Percentiles rank a stretch among this genome's conserved stretches.
These are phyloP conservation scores for Chelonus insularis DNA, from an alignment of 1,140 invertebrate genomes.

Conservation along the genomic window DNA sequence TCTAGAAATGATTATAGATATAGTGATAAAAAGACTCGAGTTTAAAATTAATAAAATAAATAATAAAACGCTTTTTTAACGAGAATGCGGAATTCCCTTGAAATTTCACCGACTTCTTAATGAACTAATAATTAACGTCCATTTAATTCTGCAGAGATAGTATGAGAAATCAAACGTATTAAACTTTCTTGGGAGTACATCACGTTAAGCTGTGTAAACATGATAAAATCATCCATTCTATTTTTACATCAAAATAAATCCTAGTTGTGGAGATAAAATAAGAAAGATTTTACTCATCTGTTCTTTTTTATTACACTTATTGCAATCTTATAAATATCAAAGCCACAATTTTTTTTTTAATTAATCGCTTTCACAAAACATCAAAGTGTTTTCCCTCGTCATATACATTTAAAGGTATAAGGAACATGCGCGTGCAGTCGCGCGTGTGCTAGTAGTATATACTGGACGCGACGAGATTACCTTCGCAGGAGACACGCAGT, in stretches of 20 bases:
- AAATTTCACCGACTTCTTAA: slow-evolving; percentile 7
- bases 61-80: slow-evolving; percentile 9
- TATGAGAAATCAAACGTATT: slow-evolving; percentile 12
- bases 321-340: neutral
- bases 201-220: neutral
- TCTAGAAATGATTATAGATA: too few relatives aligned
- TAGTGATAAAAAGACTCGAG: too few relatives aligned
- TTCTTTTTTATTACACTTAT: neutral
- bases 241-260: neutral
- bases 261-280: too few relatives aligned
- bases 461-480: slow-evolving; percentile 10
- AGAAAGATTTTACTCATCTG: too few relatives aligned
- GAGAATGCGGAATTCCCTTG: slow-evolving; percentile 12
- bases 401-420: neutral
- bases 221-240: slow-evolving; percentile 4
- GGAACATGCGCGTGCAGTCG: slow-evolving; percentile 6
- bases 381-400: slow-evolving; percentile 1
- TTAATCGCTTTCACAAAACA: slow-evolving; percentile 25
- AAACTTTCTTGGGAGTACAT: slow-evolving; percentile 1
- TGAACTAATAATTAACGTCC: neutral
- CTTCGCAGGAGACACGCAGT: slow-evolving; percentile 44
- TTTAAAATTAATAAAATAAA: too few relatives aligned
- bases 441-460: slow-evolving; percentile 13
- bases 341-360: slow-evolving; percentile 8
- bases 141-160: slow-evolving; percentile 2